Percentiles rank a stretch among this genome's conserved stretches.
Evolutionary conservation across 2,888 invertebrate species (phyloP).

Genomic region (Dynastes maya): DNA sequence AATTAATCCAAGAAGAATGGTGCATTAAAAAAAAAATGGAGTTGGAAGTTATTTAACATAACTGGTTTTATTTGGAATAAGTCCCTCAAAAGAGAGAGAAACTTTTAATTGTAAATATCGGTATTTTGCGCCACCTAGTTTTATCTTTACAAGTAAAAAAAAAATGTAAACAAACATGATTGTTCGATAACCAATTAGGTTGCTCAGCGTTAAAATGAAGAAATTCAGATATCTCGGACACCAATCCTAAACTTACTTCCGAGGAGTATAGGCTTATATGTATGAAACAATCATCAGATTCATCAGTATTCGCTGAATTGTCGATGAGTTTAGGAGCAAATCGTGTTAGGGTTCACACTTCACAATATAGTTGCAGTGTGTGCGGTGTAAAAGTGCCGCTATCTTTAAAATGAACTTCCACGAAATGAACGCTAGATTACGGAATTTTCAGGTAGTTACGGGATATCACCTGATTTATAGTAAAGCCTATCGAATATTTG

Average conservation of each 20-base stretch:
- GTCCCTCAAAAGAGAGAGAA: background rate
- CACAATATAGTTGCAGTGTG: background rate
- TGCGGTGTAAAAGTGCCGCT: background rate
- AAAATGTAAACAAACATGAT: too few relatives aligned
- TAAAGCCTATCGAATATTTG: conserved; percentile 1
- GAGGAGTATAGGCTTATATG: background rate
- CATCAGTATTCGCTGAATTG: background rate
- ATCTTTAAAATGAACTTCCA: background rate
- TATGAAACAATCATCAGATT: background rate
- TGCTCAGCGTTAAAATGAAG: too few relatives aligned
- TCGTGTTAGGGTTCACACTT: background rate
- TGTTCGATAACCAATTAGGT: too few relatives aligned
- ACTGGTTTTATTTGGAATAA: background rate
- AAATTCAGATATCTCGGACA: background rate
- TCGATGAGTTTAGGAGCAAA: background rate
- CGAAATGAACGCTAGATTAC: background rate
- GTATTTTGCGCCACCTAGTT: too few relatives aligned
- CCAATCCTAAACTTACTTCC: background rate
- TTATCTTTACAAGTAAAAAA: too few relatives aligned
- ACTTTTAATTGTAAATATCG: too few relatives aligned
- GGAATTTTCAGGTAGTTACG: conserved; percentile 9
- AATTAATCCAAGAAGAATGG: background rate
- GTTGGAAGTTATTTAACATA: background rate
- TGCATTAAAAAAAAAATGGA: background rate
- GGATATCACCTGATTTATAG: background rate